Percentiles rank a stretch among this genome's conserved stretches.
Evolutionary conservation across 2,888 invertebrate genomes (phyloP).

Genomic region (Hydrotaea cyrtoneurina): DNA sequence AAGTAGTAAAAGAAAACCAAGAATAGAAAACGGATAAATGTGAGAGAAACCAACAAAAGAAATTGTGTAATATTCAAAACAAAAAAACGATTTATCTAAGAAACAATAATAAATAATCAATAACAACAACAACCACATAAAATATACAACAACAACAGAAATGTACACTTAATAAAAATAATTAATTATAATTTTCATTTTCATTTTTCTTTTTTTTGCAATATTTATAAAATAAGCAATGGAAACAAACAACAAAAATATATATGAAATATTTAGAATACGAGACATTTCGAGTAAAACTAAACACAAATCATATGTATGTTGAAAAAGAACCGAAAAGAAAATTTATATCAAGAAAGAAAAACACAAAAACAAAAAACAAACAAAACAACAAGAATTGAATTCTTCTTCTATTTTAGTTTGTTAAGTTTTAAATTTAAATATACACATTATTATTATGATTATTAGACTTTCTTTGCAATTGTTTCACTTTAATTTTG

Average conservation of each 20-base stretch:
- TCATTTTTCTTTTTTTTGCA: slow-evolving; percentile 58
- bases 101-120: neutral
- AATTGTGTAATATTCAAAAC: slow-evolving; percentile 56
- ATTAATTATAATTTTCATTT: slow-evolving; percentile 18
- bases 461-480: slow-evolving; percentile 18
- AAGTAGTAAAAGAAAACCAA: slow-evolving; percentile 26
- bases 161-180: slow-evolving; percentile 10
- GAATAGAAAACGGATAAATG: slow-evolving; percentile 70
- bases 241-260: slow-evolving; percentile 67
- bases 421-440: slow-evolving; percentile 53
- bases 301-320: slow-evolving; percentile 55
- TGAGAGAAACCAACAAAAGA: slow-evolving; percentile 51
- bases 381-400: too few relatives aligned
- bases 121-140: neutral
- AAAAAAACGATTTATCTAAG: slow-evolving; percentile 19
- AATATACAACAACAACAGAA: neutral
- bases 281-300: slow-evolving; percentile 47
- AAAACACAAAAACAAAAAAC: too few relatives aligned
- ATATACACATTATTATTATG: slow-evolving; percentile 17
- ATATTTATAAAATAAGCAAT: slow-evolving; percentile 66
- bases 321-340: slow-evolving; percentile 56
- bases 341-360: slow-evolving; percentile 66
- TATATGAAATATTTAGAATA: slow-evolving; percentile 70
- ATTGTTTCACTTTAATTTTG: slow-evolving; percentile 33
- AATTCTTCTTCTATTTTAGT: slow-evolving; percentile 63